These are phyloP conservation scores for Drosophila kohkoa DNA, from an alignment of 1,140 invertebrate genomes.

Conservation along the genomic window DNA sequence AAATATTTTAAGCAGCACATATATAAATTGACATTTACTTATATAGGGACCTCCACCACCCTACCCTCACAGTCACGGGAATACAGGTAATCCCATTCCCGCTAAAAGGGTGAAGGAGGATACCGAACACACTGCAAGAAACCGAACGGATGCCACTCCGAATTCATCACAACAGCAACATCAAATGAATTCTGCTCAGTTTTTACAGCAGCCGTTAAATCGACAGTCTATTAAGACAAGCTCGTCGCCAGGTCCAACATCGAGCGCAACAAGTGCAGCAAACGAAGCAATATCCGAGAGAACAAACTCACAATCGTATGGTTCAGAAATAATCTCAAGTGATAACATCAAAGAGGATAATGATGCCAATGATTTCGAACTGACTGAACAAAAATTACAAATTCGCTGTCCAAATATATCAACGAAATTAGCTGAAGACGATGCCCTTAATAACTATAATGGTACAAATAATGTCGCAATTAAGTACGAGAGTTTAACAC, in stretches of 20 bases:
- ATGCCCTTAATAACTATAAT: slow-evolving; percentile 91
- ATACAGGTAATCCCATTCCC: slow-evolving; percentile 56
- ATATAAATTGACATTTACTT: slow-evolving; percentile 36
- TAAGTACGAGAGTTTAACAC: slow-evolving; percentile 86
- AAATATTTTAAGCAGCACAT: neutral
- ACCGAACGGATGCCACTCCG: slow-evolving; percentile 55
- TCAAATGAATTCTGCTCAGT: slow-evolving; percentile 94
- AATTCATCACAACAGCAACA: slow-evolving; percentile 90
- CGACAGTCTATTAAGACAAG: slow-evolving; percentile 88
- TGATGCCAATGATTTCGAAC: slow-evolving; percentile 32
- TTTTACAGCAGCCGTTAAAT: slow-evolving; percentile 93
- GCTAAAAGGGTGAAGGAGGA: slow-evolving; percentile 85
- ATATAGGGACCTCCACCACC: slow-evolving; percentile 86
- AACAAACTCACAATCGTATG: slow-evolving; percentile 7
- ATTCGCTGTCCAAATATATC: slow-evolving; percentile 91
- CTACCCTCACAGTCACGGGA: slow-evolving; percentile 85
- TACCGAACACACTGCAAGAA: slow-evolving; percentile 28
- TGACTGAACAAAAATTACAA: slow-evolving; percentile 87
- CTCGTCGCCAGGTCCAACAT: slow-evolving; percentile 15
- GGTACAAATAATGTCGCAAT: slow-evolving; percentile 89
- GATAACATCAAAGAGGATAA: slow-evolving; percentile 40
- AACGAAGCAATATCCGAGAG: slow-evolving; percentile 19
- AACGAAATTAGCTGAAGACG: slow-evolving; percentile 92
- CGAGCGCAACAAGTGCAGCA: neutral
- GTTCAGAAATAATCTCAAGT: slow-evolving; percentile 20